These are phyloP conservation scores for Thymallus thymallus DNA, from an alignment of 2,113 vertebrate genomes.

Conservation along the genomic window DNA sequence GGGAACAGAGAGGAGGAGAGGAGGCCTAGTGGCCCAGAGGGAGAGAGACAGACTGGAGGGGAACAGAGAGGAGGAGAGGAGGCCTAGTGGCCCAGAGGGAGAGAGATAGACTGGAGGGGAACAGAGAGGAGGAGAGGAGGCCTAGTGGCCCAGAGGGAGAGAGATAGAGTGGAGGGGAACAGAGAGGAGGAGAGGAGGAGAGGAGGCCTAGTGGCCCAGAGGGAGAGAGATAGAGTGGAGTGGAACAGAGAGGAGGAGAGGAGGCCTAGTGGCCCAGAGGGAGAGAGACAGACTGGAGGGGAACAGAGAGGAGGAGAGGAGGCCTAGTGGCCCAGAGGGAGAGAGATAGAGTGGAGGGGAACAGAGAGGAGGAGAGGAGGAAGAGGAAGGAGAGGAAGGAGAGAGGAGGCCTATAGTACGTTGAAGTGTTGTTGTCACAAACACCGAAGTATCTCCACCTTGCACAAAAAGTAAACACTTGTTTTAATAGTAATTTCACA, in stretches of 20 bases:
- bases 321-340: not conserved
- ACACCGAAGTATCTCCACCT: too few species aligned
- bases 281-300: not conserved
- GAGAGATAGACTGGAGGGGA: not conserved
- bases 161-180: not conserved
- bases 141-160: too few species aligned
- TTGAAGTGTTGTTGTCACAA: too few species aligned
- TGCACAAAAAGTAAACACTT: too few species aligned
- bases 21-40: too few species aligned
- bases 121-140: not conserved
- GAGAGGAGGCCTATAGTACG: too few species aligned
- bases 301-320: not conserved
- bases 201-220: too few species aligned
- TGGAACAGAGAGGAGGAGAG: too few species aligned
- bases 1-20: not conserved
- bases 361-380: not conserved
- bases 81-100: too few species aligned
- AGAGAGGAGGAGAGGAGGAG: not conserved
- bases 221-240: not conserved
- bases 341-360: too few species aligned
- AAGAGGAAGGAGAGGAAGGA: not conserved
- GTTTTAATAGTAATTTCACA: too few species aligned
- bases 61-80: slow-evolving; percentile 7
- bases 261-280: not conserved
- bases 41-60: slow-evolving; percentile 10